Evolutionary conservation across 1,140 invertebrate genomes (phyloP).

Genomic region (Zaprionus tsacasi): DNA sequence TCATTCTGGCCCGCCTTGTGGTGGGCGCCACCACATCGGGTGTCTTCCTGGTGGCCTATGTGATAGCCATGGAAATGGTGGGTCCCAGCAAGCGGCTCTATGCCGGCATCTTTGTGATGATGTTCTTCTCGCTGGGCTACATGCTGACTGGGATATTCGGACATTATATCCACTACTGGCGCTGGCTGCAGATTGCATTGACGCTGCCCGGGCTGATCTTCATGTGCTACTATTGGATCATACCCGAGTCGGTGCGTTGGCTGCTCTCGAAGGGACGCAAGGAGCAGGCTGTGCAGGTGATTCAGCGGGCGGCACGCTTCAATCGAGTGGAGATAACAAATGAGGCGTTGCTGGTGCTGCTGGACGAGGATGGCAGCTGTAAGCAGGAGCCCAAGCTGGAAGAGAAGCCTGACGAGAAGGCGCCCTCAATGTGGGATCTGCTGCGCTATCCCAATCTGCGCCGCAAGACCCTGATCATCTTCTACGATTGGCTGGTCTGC

Average conservation of each 20-base stretch:
- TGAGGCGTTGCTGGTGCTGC: conserved; percentile 86
- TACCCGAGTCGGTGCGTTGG: conserved; percentile 94
- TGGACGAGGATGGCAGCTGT: conserved; percentile 84
- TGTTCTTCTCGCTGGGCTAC: conserved; percentile 92
- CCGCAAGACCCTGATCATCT: conserved; percentile 89
- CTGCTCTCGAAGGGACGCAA: conserved; percentile 90
- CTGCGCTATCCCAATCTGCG: conserved; percentile 90
- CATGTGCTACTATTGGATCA: conserved; percentile 92
- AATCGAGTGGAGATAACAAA: conserved; percentile 87
- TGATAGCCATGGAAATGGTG: conserved; percentile 93
- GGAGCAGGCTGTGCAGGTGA: conserved; percentile 88
- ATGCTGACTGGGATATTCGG: conserved; percentile 90
- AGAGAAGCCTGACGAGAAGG: conserved; percentile 42
- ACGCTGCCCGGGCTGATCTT: conserved; percentile 89
- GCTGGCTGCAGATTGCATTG: conserved; percentile 89
- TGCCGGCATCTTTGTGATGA: conserved; percentile 90
- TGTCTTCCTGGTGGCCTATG: conserved; percentile 91
- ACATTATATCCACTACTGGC: conserved; percentile 90
- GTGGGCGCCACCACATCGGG: conserved; percentile 91
- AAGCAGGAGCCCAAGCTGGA: conserved; percentile 80
- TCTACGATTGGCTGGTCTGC: conserved; percentile 92
- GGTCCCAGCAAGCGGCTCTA: conserved; percentile 90
- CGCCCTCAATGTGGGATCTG: conserved; percentile 87
- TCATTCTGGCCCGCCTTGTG: conserved; percentile 88
- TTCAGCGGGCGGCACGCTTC: conserved; percentile 89